Evolutionary conservation across 1,140 invertebrate species (phyloP).

Genomic region (Trissolcus basalis): DNA sequence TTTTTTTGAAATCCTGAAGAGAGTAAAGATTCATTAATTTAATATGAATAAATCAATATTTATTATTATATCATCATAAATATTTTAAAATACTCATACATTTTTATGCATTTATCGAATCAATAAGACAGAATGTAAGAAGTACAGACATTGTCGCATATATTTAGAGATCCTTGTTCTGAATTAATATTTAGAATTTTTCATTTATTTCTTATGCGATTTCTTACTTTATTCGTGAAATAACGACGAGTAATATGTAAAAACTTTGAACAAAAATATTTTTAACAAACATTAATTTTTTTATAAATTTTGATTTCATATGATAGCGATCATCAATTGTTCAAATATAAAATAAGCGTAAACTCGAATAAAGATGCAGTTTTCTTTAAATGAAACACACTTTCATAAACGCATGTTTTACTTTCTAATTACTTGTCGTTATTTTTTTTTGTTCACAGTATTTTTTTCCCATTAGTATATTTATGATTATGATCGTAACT

Average conservation of each 20-base stretch:
- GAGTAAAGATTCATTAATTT: neutral
- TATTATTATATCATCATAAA: conserved; percentile 43
- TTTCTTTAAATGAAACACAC: no score
- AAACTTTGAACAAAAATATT: neutral
- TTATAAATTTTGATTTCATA: no score
- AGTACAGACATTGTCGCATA: conserved; percentile 54
- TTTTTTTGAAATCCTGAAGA: no score
- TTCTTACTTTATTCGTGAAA: conserved; percentile 3
- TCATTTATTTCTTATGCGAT: conserved; percentile 13
- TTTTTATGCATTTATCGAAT: conserved; percentile 47
- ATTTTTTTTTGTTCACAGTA: no score
- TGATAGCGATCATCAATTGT: no score
- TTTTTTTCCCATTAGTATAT: conserved; percentile 2
- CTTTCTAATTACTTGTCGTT: conserved; percentile 14
- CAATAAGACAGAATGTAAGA: conserved; percentile 53
- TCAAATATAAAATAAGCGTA: no score
- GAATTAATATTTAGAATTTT: conserved; percentile 47
- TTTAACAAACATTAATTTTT: no score
- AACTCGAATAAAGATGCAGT: no score
- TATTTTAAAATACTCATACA: conserved; percentile 52
- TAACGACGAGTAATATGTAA: conserved; percentile 36
- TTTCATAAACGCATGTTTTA: no score
- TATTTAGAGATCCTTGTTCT: conserved; percentile 49
- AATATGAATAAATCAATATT: conserved; percentile 50
- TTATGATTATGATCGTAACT: conserved; percentile 7